Percentiles rank a stretch among this genome's conserved stretches.
These are phyloP conservation scores for Temnothorax nylanderi DNA, from an alignment of 1,140 invertebrate species.

Conservation along the genomic window DNA sequence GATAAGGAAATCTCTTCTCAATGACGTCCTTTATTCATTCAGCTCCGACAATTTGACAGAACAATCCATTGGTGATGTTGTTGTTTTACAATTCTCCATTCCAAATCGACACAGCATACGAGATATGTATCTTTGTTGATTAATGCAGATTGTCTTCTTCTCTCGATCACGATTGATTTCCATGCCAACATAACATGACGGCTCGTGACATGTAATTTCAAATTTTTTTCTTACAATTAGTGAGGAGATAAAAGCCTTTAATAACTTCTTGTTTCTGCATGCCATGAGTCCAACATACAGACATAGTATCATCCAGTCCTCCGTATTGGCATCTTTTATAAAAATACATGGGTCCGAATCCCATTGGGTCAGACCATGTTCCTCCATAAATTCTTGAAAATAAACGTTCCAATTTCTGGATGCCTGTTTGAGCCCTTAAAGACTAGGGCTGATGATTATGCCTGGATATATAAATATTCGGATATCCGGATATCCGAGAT, in stretches of 20 bases:
- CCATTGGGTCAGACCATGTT: slow-evolving; percentile 5
- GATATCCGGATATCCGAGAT: no score
- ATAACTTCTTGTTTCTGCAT: not conserved
- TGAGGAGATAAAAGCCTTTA: not conserved
- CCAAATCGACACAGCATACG: no score
- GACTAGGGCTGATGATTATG: not conserved
- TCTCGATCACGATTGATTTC: not conserved
- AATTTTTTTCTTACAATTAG: no score
- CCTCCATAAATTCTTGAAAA: not conserved
- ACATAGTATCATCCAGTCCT: slow-evolving; percentile 19
- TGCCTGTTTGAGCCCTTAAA: slow-evolving; percentile 22
- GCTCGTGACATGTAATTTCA: not conserved
- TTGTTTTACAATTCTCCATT: no score
- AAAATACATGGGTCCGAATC: slow-evolving; percentile 28
- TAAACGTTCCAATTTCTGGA: not conserved
- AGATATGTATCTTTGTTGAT: slow-evolving; percentile 23
- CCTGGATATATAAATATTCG: no score
- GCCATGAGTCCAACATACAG: not conserved
- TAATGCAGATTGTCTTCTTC: not conserved
- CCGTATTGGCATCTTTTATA: not conserved
- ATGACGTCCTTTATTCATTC: no score
- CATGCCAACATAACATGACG: slow-evolving; percentile 21
- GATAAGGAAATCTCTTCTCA: no score
- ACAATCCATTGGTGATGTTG: no score
- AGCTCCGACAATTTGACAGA: no score